Evolutionary conservation across 2,797 vertebrate genomes (phyloP), one percentile per base, ranked within the genome.

Genomic region (Phalanger gymnotis): DNA sequence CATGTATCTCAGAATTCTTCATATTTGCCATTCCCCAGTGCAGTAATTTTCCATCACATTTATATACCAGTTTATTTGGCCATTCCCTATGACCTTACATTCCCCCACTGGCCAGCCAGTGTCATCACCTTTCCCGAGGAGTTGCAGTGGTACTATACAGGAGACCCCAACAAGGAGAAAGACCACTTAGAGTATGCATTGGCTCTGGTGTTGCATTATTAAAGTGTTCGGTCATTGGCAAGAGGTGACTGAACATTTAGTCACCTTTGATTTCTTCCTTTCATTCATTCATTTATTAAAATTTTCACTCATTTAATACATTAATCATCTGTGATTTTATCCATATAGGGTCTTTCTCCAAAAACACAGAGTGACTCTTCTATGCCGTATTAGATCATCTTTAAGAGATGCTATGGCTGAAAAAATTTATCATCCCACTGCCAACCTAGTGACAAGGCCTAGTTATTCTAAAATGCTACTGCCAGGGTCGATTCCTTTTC

Each of bases 401-500:
- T 81, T 40, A n/a, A 16, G 66, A 81, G 66, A 81, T 47, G n/a
- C 19, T 40, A 3, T 40, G 19, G 66, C 66, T 81, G n/a, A 66
- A 66, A 81, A 81, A 47, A 40, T 22, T 22, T 73, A 40, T 73
- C 5, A 73, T 9, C 16, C 66, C n/a, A 40, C n/a, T 73, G 73
- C 73, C 73, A 47, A 81, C 9, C n/a, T 73, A 40, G 66, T 73
- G 6, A n/a, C 13, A n/a, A 40, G 34, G 16, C n/a, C 66, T 40
- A 73, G 6, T 40, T 40, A 47, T 47, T 81, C 40, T 31, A 56
- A 81, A 53, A 52, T 94, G 53, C 87, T 57, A 51, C 0, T 73
- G 53, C 57, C 91, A 92, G 94, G 92, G 56, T 91, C 90, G 92
- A 53, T 93, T 91, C 95, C 90, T 95, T 93, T 57, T 90, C 30